phyloP scores from a whole-genome alignment of 2,888 invertebrate genomes.

The Cantharis rustica region DNA sequence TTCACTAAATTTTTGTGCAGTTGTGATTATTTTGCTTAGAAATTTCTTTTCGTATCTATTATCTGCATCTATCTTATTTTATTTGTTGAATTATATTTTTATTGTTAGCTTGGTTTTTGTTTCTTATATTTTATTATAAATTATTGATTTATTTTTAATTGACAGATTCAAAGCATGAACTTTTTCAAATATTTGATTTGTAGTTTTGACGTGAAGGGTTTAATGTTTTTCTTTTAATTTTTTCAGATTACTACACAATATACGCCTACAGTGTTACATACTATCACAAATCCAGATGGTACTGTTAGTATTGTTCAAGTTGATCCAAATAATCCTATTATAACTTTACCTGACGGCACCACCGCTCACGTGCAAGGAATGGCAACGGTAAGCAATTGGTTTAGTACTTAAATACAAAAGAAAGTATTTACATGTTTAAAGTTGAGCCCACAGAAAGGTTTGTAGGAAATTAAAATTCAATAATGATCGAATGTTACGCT shows the following conservation, averaged over 20 bases:
- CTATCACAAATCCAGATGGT: conserved; percentile 95
- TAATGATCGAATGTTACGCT: not conserved
- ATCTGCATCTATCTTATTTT: conserved; percentile 38
- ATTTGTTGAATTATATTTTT: conserved; percentile 34
- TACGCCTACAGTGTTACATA: conserved; percentile 90
- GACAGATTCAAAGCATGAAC: not conserved
- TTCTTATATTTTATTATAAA: conserved; percentile 14
- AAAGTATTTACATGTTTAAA: not conserved
- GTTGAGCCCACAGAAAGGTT: not conserved
- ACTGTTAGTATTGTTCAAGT: conserved; percentile 95
- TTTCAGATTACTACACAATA: conserved; percentile 69
- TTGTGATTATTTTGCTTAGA: conserved; percentile 8
- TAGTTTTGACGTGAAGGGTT: not conserved
- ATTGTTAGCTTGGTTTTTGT: conserved; percentile 53
- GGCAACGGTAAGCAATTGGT: conserved; percentile 57
- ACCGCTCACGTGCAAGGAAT: conserved; percentile 91
- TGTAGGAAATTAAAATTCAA: not conserved
- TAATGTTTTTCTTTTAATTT: not conserved
- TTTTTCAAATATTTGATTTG: not conserved
- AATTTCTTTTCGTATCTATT: conserved; percentile 7
- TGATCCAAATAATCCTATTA: conserved; percentile 91
- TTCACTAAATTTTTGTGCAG: conserved; percentile 5
- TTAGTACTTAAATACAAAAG: not conserved
- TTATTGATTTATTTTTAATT: not conserved
- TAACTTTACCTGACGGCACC: conserved; percentile 93